Evolutionary conservation across 2,113 vertebrate genomes (phyloP).

Genomic region (Cinclus cinclus): DNA sequence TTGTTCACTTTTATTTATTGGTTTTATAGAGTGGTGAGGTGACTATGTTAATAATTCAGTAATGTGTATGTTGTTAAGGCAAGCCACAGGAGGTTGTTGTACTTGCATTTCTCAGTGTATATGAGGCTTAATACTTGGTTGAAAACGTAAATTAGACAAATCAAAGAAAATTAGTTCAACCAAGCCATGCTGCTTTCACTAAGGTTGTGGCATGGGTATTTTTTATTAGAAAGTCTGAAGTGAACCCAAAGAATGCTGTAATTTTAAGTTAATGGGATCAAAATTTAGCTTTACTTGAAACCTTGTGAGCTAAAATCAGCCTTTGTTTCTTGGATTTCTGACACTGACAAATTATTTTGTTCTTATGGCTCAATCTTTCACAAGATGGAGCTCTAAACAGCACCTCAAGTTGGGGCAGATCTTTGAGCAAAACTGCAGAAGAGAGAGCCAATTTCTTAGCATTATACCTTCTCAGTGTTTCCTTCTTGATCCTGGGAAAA

Average conservation of each 20-base stretch:
- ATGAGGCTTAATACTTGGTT: background rate
- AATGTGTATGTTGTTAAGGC: background rate
- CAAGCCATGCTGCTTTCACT: background rate
- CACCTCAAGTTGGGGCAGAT: background rate
- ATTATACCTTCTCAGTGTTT: slow-evolving; percentile 41
- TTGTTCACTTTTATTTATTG: background rate
- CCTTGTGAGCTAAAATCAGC: background rate
- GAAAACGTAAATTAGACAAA: background rate
- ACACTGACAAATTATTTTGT: background rate
- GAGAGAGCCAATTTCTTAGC: background rate
- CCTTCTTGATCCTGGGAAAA: slow-evolving; percentile 18
- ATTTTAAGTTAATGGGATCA: background rate
- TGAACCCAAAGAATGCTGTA: background rate
- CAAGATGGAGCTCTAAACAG: slow-evolving; percentile 25
- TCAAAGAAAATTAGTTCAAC: background rate
- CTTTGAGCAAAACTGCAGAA: background rate
- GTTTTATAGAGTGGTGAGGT: background rate
- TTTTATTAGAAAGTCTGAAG: background rate
- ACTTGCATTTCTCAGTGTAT: background rate
- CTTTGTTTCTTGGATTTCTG: slow-evolving; percentile 4
- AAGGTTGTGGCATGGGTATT: background rate
- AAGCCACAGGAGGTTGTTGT: background rate
- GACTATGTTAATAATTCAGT: background rate
- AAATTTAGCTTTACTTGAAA: background rate
- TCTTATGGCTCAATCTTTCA: background rate